phyloP scores from a whole-genome alignment of 2,888 invertebrate genomes.

The Drosophila vallismaia region DNA sequence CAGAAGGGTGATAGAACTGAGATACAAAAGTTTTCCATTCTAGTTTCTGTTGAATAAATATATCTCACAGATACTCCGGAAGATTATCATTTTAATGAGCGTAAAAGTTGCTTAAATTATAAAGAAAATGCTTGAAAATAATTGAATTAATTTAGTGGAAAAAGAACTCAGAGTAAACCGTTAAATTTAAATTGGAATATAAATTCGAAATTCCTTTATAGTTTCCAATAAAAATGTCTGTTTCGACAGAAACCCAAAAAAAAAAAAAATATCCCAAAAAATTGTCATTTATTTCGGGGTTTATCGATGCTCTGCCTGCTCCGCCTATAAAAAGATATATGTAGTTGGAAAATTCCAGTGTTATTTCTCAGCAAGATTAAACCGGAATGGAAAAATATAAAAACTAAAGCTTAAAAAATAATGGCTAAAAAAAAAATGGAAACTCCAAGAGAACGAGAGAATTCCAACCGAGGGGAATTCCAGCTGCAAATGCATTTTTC shows the following conservation, averaged over 20 bases:
- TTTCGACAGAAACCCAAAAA: neutral
- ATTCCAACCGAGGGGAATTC: conserved; percentile 34
- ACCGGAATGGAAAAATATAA: conserved; percentile 21
- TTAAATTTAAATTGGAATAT: neutral
- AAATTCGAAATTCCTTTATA: neutral
- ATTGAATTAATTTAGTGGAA: conserved; percentile 3
- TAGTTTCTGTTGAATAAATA: conserved; percentile 12
- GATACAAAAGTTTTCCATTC: conserved; percentile 31
- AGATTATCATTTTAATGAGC: conserved; percentile 21
- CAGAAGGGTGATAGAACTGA: conserved; percentile 20
- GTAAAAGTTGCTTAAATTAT: neutral
- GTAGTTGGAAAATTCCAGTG: neutral
- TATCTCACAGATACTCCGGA: conserved; percentile 20
- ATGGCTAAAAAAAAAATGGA: conserved; percentile 1
- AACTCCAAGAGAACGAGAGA: too few species aligned
- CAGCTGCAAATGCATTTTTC: conserved; percentile 46
- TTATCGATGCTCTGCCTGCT: too few species aligned
- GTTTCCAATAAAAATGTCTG: conserved; percentile 3
- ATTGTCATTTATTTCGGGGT: conserved; percentile 19
- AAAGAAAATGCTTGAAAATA: conserved; percentile 3
- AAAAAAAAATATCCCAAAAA: conserved; percentile 8
- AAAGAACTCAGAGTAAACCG: neutral
- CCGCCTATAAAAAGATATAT: too few species aligned
- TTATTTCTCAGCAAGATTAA: conserved; percentile 30
- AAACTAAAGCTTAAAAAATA: conserved; percentile 28